Evolutionary conservation across 2,113 vertebrate species (phyloP).

Genomic region (Osmerus mordax): DNA sequence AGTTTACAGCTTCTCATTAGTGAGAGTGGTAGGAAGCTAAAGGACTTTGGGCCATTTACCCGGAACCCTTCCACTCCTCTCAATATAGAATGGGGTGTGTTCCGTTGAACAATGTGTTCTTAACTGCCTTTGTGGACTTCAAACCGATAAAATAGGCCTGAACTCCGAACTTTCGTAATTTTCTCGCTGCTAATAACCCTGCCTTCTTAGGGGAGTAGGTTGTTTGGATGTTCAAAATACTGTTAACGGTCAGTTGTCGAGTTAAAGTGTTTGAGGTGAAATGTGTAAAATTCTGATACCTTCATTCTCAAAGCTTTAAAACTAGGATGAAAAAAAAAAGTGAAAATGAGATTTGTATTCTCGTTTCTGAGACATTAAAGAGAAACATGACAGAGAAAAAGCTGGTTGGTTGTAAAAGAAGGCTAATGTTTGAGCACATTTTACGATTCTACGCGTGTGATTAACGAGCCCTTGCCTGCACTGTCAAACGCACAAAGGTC

Average conservation of each 20-base stretch:
- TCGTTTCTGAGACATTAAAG: constrained; percentile 13
- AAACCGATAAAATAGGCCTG: too few species aligned
- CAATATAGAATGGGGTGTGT: not conserved
- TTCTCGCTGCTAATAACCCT: too few species aligned
- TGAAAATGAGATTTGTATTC: constrained; percentile 8
- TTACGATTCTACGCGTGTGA: constrained; percentile 32
- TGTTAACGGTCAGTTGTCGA: too few species aligned
- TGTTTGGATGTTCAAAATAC: too few species aligned
- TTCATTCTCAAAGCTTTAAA: constrained; percentile 13
- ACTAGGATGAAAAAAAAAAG: constrained; percentile 3
- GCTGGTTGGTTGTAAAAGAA: constrained; percentile 25
- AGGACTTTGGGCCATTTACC: constrained; percentile 16
- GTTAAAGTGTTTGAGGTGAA: too few species aligned
- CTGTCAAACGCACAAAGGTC: constrained; percentile 34
- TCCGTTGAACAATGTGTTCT: too few species aligned
- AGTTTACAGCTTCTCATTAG: constrained; percentile 69
- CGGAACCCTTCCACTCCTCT: constrained; percentile 45
- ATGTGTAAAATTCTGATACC: too few species aligned
- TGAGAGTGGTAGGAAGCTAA: constrained; percentile 61
- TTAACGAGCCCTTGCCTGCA: constrained; percentile 37
- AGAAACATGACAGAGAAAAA: constrained; percentile 14
- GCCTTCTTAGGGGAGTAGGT: too few species aligned
- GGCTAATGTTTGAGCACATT: constrained; percentile 33
- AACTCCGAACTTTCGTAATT: too few species aligned
- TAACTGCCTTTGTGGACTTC: too few species aligned